phyloP scores from a whole-genome alignment of 2,888 invertebrate genomes.

The Drosophila phalerata region DNA sequence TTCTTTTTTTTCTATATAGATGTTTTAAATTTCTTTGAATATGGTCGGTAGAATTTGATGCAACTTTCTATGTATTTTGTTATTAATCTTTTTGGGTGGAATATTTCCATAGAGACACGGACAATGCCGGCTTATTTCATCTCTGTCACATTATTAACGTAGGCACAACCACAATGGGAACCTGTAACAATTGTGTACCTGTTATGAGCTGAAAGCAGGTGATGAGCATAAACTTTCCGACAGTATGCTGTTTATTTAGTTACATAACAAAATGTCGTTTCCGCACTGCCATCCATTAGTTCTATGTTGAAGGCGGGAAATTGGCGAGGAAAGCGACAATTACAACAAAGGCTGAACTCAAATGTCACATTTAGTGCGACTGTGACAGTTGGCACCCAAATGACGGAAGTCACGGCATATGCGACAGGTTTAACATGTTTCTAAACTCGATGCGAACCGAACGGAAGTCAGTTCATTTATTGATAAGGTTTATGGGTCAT shows the following conservation, averaged over 20 bases:
- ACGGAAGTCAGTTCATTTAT: constrained; percentile 58
- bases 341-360: constrained; percentile 9
- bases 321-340: constrained; percentile 4
- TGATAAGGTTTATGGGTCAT: constrained; percentile 43
- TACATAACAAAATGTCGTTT: constrained; percentile 31
- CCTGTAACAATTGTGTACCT: constrained; percentile 14
- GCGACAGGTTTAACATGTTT: constrained; percentile 31
- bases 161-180: background rate
- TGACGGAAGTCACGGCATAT: constrained; percentile 63
- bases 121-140: constrained; percentile 12
- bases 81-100: background rate
- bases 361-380: constrained; percentile 6
- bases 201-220: constrained; percentile 23
- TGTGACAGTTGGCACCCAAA: constrained; percentile 1
- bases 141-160: constrained; percentile 16
- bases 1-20: too few species aligned
- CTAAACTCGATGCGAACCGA: constrained; percentile 1
- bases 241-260: constrained; percentile 32
- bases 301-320: background rate
- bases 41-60: too few species aligned
- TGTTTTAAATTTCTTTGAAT: too few species aligned
- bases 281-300: constrained; percentile 33
- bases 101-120: background rate
- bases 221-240: constrained; percentile 12
- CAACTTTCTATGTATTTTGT: background rate